Evolutionary conservation across 2,797 vertebrate genomes (phyloP), one percentile per base, ranked within the genome.

Genomic region (Ataeniobius toweri): DNA sequence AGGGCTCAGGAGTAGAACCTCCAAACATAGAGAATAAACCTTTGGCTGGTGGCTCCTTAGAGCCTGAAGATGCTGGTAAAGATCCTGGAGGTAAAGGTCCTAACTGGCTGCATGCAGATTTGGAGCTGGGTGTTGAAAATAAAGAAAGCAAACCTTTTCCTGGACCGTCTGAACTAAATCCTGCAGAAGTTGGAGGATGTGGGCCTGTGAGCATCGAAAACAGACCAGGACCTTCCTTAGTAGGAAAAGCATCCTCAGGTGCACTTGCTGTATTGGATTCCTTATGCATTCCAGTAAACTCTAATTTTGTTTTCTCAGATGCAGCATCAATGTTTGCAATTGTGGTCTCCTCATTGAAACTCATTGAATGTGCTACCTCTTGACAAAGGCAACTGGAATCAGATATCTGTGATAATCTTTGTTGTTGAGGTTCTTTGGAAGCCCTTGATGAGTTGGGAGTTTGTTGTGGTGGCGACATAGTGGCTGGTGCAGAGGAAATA

Each of bases 101-200:
- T 70, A 70, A 63, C 31, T 91, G 86, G 74, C n/a, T 78, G 28
- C 71, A 67, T 71, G 31, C 76, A 26, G 90, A 39, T 3, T 93
- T 90, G 68, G 80, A 78, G 61, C 16, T 83, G 6, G 90, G 50
- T 12, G 88, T 82, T 83, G 94, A 91, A 89, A 95, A 94, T 82
- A 94, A 86, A 70, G 94, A 94, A 80, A 94, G 85, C 22, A 94
- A 83, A 85, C 90, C 81, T 86, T 92, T 95, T 55, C 79, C 92
- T 81, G 91, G 80, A 75, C 82, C 74, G 14, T 93, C 89, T 74
- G 89, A 88, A 81, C 78, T 41, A 1, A 81, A 80, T 69, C 82
- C 85, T 31, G 78, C 9, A 77, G 85, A 70, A 10, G 85, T 67
- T 75, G 77, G 22, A 36, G 69, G 28, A 39, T 90, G 87, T 71